Conservation (phyloP, 2,797 vertebrate genomes). For the Eulemur rubriventer region DNA sequence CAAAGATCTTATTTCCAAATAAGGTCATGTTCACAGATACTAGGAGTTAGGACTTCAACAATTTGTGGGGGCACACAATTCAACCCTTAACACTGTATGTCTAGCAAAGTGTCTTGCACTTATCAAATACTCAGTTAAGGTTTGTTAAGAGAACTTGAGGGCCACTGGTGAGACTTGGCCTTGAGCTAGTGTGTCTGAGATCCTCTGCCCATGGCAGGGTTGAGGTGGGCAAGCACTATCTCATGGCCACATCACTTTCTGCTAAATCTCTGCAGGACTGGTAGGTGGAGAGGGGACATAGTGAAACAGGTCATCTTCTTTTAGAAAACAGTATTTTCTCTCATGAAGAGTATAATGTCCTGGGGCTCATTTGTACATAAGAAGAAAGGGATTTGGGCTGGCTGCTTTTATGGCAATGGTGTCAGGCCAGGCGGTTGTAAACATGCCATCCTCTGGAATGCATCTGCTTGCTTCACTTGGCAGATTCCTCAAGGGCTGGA, state of each 20-base stretch:
- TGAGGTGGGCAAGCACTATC: background rate
- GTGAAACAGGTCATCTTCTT: background rate
- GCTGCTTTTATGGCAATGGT: conserved; percentile 42
- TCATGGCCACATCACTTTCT: background rate
- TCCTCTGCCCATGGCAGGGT: background rate
- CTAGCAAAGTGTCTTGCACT: background rate
- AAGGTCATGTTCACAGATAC: background rate
- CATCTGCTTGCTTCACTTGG: conserved; percentile 52
- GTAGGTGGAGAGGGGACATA: background rate
- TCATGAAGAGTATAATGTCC: conserved; percentile 6
- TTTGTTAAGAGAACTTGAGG: background rate
- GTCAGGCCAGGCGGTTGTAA: conserved; percentile 63
- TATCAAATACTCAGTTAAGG: background rate
- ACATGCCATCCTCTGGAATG: conserved; percentile 63
- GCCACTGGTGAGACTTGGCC: background rate
- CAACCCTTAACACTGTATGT: background rate
- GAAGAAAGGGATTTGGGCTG: conserved; percentile 12
- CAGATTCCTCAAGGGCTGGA: conserved; percentile 29
- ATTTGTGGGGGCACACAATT: background rate
- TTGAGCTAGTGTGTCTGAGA: background rate
- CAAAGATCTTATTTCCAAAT: conserved; percentile 40
- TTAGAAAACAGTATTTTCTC: conserved; percentile 28
- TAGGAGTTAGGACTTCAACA: background rate
- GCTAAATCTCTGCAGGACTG: background rate
- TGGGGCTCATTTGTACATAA: conserved; percentile 45